Conservation (phyloP, 2,888 invertebrate species). For the Nemotelus nigrinus region DNA sequence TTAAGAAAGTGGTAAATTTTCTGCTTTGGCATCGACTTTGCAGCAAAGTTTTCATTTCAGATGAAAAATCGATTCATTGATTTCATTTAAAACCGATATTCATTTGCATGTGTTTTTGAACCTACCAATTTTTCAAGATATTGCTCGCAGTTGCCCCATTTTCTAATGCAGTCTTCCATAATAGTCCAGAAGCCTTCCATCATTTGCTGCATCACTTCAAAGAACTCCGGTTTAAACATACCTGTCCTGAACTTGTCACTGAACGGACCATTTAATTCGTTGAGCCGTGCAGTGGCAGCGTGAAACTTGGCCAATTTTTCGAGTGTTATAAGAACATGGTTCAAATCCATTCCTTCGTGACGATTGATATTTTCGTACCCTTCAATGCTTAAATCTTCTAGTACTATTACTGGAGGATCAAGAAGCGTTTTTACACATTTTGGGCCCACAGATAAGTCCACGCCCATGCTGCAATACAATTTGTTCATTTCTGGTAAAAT, state of each 20-base stretch:
- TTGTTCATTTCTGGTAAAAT: constrained; percentile 36
- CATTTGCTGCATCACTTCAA: constrained; percentile 9
- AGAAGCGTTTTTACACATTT: constrained; percentile 29
- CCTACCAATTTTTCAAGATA: constrained; percentile 27
- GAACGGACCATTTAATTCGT: constrained; percentile 47
- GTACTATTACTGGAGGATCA: constrained; percentile 51
- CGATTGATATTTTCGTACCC: constrained; percentile 59
- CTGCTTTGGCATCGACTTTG: background rate
- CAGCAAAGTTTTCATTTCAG: background rate
- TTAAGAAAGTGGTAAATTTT: background rate
- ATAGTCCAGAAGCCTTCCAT: background rate
- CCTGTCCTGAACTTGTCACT: constrained; percentile 43
- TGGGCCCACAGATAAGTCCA: constrained; percentile 33
- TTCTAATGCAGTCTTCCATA: background rate
- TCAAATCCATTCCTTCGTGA: constrained; percentile 55
- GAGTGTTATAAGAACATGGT: constrained; percentile 56
- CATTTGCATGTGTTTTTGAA: background rate
- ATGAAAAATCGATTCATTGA: background rate
- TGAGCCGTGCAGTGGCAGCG: constrained; percentile 58
- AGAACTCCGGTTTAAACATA: constrained; percentile 5
- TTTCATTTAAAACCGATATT: background rate
- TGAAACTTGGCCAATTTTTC: constrained; percentile 59
- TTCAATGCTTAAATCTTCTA: constrained; percentile 59
- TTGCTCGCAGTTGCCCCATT: constrained; percentile 15
- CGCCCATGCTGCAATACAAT: constrained; percentile 19